Evolutionary conservation across 2,888 invertebrate species (phyloP), one percentile per base, ranked within the genome.

Genomic region (Polydrusus pterygomalis): DNA sequence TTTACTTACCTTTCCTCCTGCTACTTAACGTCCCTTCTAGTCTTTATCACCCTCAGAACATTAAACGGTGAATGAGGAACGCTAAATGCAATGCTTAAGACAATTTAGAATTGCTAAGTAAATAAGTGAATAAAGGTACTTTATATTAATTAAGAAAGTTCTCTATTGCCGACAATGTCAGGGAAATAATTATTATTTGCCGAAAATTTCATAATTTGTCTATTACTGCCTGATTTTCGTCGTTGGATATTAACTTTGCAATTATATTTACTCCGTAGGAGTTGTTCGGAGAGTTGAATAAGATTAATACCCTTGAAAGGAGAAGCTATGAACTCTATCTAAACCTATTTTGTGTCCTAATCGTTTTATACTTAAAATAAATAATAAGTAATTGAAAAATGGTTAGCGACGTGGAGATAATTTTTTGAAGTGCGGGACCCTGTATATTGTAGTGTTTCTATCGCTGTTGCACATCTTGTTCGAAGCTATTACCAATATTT

Each of bases 111-210:
- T 80, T 78, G 77, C 79, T 80, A 78, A 81, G 80, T 80, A 81
- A 81, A 81, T 82, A 82, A 82, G 77, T 77, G 80, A 79, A 80
- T 78, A 80, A 82, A 82, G 82, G 81, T 82, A 78, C 82, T 82
- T 81, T 80, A 82, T 82, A 82, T 82, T 82, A 82, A 82, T 82
- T 81, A 81, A 81, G 80, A 79, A 80, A 81, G 77, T 82, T 81
- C 78, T 79, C 64, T 38, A 70, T 51, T 40, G 47, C 56, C 56
- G 75, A 75, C 71, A 67, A 71, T 71, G 67, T 70, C 71, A 67
- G 58, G 60, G 60, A 60, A 71, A 71, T 75, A 75, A 75, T 75
- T 75, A 75, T 70, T 75, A 75, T 75, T 75, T 75, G 38, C 70
- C 56, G 75, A 75, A 75, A 70, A 75, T 75, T 74, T 69, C 74